These are phyloP conservation scores for Phalanger gymnotis DNA, from an alignment of 2,797 vertebrate genomes.

Conservation along the genomic window DNA sequence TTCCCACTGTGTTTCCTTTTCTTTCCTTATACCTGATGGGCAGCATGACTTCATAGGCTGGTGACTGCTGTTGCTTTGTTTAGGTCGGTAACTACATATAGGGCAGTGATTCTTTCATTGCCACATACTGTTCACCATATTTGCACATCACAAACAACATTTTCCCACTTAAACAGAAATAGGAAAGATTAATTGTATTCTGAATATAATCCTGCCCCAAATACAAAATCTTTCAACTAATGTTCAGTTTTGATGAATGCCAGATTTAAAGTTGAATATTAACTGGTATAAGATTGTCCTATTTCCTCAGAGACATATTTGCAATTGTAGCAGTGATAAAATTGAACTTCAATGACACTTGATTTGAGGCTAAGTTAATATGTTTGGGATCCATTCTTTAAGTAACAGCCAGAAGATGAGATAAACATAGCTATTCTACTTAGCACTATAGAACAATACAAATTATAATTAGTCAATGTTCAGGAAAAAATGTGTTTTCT, in stretches of 20 bases:
- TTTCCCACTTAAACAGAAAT: conserved; percentile 36
- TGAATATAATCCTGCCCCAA: neutral
- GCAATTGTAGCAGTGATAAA: neutral
- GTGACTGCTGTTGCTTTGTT: rapidly evolving
- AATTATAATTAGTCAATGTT: neutral
- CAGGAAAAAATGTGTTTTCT: neutral
- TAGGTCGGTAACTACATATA: neutral
- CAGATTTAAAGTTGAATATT: neutral
- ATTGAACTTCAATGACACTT: conserved; percentile 6
- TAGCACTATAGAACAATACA: neutral
- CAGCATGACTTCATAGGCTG: conserved; percentile 27
- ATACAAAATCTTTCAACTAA: neutral
- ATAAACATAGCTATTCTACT: neutral
- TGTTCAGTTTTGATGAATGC: neutral
- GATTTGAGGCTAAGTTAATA: conserved; percentile 24
- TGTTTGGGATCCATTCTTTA: neutral
- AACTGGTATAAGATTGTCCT: neutral
- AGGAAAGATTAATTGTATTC: neutral
- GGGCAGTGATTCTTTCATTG: neutral
- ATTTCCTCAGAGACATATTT: neutral
- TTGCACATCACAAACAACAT: neutral
- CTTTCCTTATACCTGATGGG: neutral
- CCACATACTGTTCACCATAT: neutral
- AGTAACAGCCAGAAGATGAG: neutral
- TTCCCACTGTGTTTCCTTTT: neutral